Percentiles rank a stretch among this genome's conserved stretches.
phyloP scores from a whole-genome alignment of 2,113 vertebrate genomes.

The Otus sunia region DNA sequence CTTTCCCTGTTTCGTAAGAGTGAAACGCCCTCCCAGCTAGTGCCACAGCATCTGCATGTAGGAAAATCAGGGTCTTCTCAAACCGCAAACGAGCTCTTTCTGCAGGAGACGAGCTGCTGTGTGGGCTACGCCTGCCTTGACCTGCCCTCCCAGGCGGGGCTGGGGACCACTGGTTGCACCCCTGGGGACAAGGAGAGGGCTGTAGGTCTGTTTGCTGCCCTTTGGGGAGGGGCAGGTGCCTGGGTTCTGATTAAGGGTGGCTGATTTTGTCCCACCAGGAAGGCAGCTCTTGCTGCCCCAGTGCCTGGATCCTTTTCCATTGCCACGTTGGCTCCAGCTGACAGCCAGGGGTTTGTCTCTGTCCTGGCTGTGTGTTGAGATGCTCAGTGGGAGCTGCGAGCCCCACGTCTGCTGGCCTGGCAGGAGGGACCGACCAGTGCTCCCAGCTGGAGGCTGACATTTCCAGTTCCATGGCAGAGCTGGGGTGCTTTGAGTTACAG shows the following conservation, averaged over 20 bases:
- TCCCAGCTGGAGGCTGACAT: background rate
- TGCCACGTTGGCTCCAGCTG: background rate
- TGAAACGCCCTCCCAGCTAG: background rate
- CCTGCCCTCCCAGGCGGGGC: background rate
- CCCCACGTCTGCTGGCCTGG: background rate
- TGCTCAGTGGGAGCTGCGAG: background rate
- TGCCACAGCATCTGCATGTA: background rate
- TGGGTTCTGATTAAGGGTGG: background rate
- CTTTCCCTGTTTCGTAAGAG: rapidly evolving
- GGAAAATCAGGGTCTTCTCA: background rate
- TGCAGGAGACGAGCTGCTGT: background rate
- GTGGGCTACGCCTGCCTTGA: background rate
- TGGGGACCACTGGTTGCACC: no score
- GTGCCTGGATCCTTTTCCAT: background rate
- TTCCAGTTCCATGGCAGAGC: background rate
- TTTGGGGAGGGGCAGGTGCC: background rate
- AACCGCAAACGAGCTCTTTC: background rate
- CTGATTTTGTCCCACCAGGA: background rate
- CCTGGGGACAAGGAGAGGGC: background rate
- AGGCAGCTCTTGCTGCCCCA: background rate
- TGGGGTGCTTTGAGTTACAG: background rate
- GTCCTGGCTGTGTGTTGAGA: background rate
- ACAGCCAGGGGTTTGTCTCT: background rate
- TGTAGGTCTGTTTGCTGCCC: background rate
- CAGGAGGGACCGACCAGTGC: background rate